Conservation (phyloP, 2,888 invertebrate species). For the Thereva unica region DNA sequence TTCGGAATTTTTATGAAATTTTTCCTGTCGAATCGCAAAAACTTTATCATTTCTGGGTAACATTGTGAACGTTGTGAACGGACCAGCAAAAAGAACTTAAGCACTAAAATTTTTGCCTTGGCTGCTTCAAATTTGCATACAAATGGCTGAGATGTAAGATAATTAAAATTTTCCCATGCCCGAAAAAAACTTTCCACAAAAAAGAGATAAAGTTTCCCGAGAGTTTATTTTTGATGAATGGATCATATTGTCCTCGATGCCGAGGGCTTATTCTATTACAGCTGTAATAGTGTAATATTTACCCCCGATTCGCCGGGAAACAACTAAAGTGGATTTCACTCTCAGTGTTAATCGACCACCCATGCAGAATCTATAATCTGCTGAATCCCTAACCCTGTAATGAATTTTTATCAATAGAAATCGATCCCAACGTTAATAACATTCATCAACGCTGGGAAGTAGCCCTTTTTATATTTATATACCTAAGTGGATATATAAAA, state of each 20-base stretch:
- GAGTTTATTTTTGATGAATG: no score
- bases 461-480: background rate
- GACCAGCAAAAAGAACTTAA: background rate
- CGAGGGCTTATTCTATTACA: no score
- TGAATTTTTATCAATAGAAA: constrained; percentile 14
- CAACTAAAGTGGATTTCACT: no score
- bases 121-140: constrained; percentile 25
- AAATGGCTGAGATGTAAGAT: constrained; percentile 27
- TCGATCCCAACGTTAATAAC: constrained; percentile 15
- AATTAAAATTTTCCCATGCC: constrained; percentile 28
- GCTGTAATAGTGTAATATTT: no score
- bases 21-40: constrained; percentile 30
- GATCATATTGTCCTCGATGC: no score
- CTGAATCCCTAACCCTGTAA: constrained; percentile 22
- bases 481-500: background rate
- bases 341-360: no score
- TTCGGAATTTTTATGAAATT: constrained; percentile 27
- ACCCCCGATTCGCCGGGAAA: no score
- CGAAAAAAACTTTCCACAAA: background rate
- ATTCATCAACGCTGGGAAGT: constrained; percentile 3
- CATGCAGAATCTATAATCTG: background rate
- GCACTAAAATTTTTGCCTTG: constrained; percentile 5
- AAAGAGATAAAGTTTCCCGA: no score
- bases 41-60: constrained; percentile 19
- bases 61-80: background rate